Conservation (phyloP, 2,888 invertebrate species). For the Hartigia nigra region DNA sequence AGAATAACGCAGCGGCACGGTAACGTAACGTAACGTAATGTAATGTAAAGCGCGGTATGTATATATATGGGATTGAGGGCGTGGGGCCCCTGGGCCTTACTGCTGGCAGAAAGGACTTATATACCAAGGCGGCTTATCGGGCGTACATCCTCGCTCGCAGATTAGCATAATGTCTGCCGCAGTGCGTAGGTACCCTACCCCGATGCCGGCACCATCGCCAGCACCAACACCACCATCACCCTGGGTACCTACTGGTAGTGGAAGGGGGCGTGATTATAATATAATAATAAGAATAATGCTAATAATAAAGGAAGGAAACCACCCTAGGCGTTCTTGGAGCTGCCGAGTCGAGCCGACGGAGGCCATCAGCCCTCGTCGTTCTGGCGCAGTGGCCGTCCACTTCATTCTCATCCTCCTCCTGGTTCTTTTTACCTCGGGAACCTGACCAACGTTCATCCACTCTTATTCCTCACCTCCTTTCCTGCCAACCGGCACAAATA, state of each 20-base stretch:
- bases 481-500: not conserved
- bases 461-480: not conserved
- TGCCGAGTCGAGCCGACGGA: conserved; percentile 18
- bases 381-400: conserved; percentile 17
- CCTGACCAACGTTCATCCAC: not conserved
- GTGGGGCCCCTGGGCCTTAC: conserved; percentile 63
- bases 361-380: conserved; percentile 11
- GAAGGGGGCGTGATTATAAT: conserved; percentile 45
- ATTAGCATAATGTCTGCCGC: conserved; percentile 64
- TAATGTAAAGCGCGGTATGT: conserved; percentile 48
- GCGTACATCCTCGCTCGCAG: conserved; percentile 63
- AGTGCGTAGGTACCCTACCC: conserved; percentile 51
- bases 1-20: conserved; percentile 5
- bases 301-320: conserved; percentile 39
- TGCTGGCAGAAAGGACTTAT: conserved; percentile 48
- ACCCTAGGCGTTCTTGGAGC: conserved; percentile 31
- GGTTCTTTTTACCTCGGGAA: conserved; percentile 3
- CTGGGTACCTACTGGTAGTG: conserved; percentile 30
- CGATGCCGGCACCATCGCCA: not conserved
- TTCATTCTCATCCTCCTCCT: conserved; percentile 6
- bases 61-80: conserved; percentile 59
- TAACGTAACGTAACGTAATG: conserved; percentile 24
- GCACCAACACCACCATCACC: conserved; percentile 5
- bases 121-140: conserved; percentile 59
- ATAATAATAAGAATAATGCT: conserved; percentile 47